These are phyloP conservation scores for Chamaea fasciata DNA, from an alignment of 2,113 vertebrate genomes.

Conservation along the genomic window DNA sequence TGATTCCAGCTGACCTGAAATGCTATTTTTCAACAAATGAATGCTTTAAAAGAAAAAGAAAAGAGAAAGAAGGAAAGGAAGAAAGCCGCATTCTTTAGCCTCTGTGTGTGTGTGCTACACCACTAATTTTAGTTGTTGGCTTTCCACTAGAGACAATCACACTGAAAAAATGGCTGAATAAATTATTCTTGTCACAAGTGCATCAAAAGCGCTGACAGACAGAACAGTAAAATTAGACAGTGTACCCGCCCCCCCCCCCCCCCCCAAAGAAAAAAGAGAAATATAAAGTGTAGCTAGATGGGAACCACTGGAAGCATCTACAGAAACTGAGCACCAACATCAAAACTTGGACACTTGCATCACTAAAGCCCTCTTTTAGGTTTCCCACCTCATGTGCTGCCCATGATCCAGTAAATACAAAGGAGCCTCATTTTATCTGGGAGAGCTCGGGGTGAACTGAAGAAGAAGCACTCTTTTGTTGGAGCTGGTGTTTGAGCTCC, in stretches of 20 bases:
- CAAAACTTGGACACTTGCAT: rapidly evolving
- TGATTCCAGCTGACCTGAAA: not conserved
- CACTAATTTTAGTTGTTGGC: not conserved
- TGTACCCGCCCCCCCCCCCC: too few relatives aligned
- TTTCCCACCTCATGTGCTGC: not conserved
- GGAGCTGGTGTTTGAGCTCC: not conserved
- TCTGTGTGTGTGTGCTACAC: not conserved
- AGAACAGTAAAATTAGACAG: not conserved
- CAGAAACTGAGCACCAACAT: rapidly evolving
- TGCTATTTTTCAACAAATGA: not conserved
- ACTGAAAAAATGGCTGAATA: not conserved
- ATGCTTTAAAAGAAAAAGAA: not conserved
- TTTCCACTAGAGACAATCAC: not conserved
- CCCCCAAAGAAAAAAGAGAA: not conserved
- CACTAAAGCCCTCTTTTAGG: not conserved
- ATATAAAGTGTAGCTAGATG: not conserved
- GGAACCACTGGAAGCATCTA: not conserved
- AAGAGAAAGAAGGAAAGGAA: not conserved
- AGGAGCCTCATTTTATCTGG: not conserved
- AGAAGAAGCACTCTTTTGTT: rapidly evolving
- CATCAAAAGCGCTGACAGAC: not conserved
- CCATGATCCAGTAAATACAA: not conserved
- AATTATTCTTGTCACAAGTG: not conserved
- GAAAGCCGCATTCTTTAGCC: not conserved
- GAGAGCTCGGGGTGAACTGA: not conserved